Conservation (phyloP, 1,140 invertebrate species). For the Ganaspis sp. region DNA sequence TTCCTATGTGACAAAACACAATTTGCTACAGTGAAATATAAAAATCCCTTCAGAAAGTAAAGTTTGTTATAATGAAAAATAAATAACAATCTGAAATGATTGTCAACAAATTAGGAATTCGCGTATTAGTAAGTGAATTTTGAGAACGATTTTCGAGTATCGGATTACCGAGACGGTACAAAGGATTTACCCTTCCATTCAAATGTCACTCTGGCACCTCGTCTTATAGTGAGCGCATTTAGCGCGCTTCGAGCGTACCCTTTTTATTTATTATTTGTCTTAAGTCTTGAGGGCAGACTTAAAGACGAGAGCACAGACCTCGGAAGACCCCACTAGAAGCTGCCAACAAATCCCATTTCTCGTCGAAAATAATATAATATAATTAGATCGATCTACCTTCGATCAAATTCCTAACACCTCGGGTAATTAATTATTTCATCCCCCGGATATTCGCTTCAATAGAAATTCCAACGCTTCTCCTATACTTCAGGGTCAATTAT, state of each 20-base stretch:
- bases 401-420: slow-evolving; percentile 11
- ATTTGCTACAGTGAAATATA: no score
- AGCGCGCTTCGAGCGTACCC: slow-evolving; percentile 62
- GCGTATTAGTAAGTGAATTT: slow-evolving; percentile 57
- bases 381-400: slow-evolving; percentile 55
- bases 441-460: neutral
- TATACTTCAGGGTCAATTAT: neutral
- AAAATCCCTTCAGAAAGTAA: no score
- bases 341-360: slow-evolving; percentile 38
- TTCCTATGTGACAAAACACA: no score
- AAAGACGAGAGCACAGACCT: slow-evolving; percentile 59
- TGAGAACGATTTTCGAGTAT: slow-evolving; percentile 75
- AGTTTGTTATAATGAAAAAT: neutral
- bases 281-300: slow-evolving; percentile 65
- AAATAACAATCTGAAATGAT: neutral
- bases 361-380: slow-evolving; percentile 43
- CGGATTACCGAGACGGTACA: slow-evolving; percentile 69
- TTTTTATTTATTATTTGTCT: slow-evolving; percentile 63
- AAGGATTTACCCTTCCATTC: slow-evolving; percentile 72
- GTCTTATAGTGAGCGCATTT: slow-evolving; percentile 67
- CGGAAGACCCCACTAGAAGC: slow-evolving; percentile 37
- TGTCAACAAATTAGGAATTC: slow-evolving; percentile 22
- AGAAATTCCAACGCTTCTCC: slow-evolving; percentile 12
- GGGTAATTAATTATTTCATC: slow-evolving; percentile 19
- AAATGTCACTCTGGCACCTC: slow-evolving; percentile 76